These are phyloP conservation scores for Anoplolepis gracilipes DNA, from an alignment of 1,140 invertebrate genomes.

Conservation along the genomic window DNA sequence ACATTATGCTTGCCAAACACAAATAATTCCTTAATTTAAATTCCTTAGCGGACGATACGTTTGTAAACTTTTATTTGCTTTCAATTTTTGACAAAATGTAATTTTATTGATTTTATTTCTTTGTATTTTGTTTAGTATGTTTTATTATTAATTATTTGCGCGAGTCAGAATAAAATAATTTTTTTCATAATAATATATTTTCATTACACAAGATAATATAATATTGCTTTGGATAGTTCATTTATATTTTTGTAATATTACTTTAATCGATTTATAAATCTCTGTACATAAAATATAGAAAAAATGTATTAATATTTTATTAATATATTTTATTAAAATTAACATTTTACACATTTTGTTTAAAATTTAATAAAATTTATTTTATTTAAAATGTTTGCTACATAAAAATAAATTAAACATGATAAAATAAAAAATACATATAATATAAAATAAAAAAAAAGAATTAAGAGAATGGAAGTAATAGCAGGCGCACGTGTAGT, in stretches of 20 bases:
- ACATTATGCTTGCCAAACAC: constrained; percentile 32
- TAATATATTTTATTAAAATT: neutral
- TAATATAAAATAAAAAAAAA: no score
- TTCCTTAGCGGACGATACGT: neutral
- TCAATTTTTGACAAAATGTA: neutral
- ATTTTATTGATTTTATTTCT: neutral
- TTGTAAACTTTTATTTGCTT: neutral
- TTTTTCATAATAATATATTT: neutral
- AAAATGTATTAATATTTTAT: neutral
- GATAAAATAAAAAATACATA: no score
- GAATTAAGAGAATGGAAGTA: no score
- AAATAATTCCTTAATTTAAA: constrained; percentile 41
- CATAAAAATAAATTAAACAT: neutral
- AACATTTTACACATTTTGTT: no score
- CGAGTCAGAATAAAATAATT: neutral
- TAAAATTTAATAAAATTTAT: no score
- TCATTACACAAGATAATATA: neutral
- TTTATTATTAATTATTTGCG: neutral
- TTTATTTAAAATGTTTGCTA: no score
- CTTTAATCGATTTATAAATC: neutral
- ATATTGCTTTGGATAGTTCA: neutral
- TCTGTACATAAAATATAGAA: neutral
- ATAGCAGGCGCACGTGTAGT: no score
- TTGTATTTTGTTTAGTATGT: neutral
- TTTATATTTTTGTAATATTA: neutral